Evolutionary conservation across 1,140 invertebrate genomes (phyloP).

Genomic region (Drosophila suzukii): DNA sequence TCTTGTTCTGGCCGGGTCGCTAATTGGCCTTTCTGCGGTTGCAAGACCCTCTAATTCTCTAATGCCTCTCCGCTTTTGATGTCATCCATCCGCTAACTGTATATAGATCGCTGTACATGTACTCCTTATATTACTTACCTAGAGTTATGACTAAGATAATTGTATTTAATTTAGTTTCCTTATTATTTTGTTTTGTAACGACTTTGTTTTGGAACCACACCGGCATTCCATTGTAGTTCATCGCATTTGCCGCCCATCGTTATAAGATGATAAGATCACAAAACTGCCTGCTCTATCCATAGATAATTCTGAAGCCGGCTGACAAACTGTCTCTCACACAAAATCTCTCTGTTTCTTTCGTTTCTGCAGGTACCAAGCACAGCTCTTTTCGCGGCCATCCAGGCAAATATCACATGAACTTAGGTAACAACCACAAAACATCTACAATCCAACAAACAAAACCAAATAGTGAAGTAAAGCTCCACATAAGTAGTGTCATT

Average conservation of each 20-base stretch:
- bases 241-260: constrained; percentile 24
- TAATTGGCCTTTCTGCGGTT: constrained; percentile 55
- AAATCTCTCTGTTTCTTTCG: constrained; percentile 60
- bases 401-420: constrained; percentile 84
- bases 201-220: constrained; percentile 10
- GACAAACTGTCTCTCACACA: constrained; percentile 50
- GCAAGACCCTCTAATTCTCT: constrained; percentile 24
- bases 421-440: constrained; percentile 73
- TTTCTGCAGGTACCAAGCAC: constrained; percentile 79
- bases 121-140: constrained; percentile 12
- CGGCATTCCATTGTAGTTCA: constrained; percentile 27
- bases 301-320: constrained; percentile 13
- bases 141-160: constrained; percentile 35
- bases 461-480: neutral
- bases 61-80: constrained; percentile 44
- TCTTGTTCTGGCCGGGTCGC: constrained; percentile 36
- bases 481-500: constrained; percentile 63
- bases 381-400: constrained; percentile 83
- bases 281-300: constrained; percentile 24
- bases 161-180: constrained; percentile 33
- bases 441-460: constrained; percentile 43
- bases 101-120: constrained; percentile 46
- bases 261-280: constrained; percentile 19
- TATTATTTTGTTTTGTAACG: constrained; percentile 22
- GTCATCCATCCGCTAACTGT: constrained; percentile 62